Evolutionary conservation across 1,140 invertebrate species (phyloP), one percentile per base, ranked within the genome.

Genomic region (Heliconius eleuchia): DNA sequence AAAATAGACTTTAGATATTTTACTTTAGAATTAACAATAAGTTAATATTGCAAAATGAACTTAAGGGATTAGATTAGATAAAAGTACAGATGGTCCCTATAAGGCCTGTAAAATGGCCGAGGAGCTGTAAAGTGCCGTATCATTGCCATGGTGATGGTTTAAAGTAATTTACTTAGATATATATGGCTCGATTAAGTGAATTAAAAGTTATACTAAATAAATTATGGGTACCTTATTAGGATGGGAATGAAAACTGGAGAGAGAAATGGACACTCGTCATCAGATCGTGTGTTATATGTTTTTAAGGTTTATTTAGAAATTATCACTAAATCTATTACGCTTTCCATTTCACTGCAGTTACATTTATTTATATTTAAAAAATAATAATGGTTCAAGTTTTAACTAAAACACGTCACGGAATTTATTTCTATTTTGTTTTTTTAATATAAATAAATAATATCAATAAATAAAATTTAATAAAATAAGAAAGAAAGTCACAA

Each of bases 11-110:
- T 52, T 78, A 80, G 70, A 4, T 13, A 30, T 8, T 73, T 37
- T 0, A 27, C 52, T 42, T 39, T 80, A 82, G 30, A 74, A 74
- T 74, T 57, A 4, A 74, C 74, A 77, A 71, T 80, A 13, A 16
- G 23, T 77, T 77, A 70, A 71, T 42, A 52, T 37, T 42, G 0
- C 3, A 23, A 76, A 80, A 80, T 80, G 23, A 79, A 78, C 46
- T 80, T 78, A 82, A 77, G 76, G 83, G 78, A 80, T 82, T 80
- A 82, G 83, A 84, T 84, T 78, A 82, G 78, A 80, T 82, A 78
- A 78, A 76, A 70, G 75, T 82, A 73, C 78, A 80, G 78, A 84
- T 84, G 82, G 52, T 79, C 81, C 83, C n/a, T 80, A 81, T 82
- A 82, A 78, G 80, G 82, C 46, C 73, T 82, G 82, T 82, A 79